Percentiles rank a stretch among this genome's conserved stretches.
These are phyloP conservation scores for Oncopodura yosiiana DNA, from an alignment of 1,140 invertebrate genomes.

Conservation along the genomic window DNA sequence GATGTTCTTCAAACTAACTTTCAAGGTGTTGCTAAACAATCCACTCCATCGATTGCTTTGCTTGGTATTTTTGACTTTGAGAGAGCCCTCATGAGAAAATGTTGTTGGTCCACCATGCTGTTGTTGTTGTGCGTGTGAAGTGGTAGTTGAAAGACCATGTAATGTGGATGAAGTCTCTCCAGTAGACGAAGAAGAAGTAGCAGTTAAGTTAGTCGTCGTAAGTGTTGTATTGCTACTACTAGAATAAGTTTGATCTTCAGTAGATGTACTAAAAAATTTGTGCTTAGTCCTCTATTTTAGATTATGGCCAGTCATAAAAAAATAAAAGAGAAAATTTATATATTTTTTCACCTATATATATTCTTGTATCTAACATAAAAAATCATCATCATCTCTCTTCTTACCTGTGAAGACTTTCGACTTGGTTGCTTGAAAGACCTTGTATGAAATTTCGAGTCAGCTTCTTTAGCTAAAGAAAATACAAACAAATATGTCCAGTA, in stretches of 20 bases:
- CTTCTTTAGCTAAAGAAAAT: conserved; percentile 42
- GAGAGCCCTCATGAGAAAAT: conserved; percentile 39
- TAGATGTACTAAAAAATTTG: conserved; percentile 53
- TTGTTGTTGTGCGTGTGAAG: conserved; percentile 34
- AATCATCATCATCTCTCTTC: no score
- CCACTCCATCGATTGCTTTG: conserved; percentile 54
- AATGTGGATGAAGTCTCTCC: not conserved
- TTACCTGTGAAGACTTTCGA: conserved; percentile 45
- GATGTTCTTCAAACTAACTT: conserved; percentile 37
- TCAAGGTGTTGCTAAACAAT: conserved; percentile 52
- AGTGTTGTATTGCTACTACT: not conserved
- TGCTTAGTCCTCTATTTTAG: conserved; percentile 41
- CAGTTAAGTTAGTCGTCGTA: conserved; percentile 3
- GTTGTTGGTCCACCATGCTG: conserved; percentile 14
- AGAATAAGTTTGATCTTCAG: conserved; percentile 46
- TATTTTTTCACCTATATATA: no score
- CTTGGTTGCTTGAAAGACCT: conserved; percentile 40
- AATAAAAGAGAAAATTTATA: no score
- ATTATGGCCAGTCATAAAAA: no score
- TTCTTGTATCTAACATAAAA: no score
- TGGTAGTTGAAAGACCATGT: conserved; percentile 21
- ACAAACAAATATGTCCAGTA: conserved; percentile 19
- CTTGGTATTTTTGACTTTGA: conserved; percentile 43
- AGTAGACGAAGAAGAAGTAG: conserved; percentile 15
- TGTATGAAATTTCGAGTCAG: conserved; percentile 41